phyloP scores from a whole-genome alignment of 2,888 invertebrate genomes.

The Ochropleura leucogaster region DNA sequence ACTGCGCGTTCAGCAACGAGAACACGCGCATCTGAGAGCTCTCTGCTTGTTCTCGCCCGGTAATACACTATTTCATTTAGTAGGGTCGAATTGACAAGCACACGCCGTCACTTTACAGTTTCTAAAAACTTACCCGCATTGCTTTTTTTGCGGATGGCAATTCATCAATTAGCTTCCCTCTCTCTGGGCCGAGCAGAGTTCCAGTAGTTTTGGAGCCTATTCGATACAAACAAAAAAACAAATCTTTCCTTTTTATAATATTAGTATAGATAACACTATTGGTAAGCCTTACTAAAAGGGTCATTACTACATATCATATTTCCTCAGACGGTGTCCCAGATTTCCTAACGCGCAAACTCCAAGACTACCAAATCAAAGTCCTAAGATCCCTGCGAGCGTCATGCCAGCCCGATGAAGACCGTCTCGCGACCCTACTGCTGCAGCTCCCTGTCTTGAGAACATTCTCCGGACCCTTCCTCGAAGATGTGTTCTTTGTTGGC shows the following conservation, averaged over 20 bases:
- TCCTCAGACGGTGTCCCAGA: slow-evolving; percentile 88
- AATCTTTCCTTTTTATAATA: too few species aligned
- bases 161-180: too few species aligned
- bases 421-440: slow-evolving; percentile 92
- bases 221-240: too few species aligned
- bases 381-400: slow-evolving; percentile 85
- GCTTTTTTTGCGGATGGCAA: too few species aligned
- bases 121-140: too few species aligned
- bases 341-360: slow-evolving; percentile 85
- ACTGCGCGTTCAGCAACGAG: slow-evolving; percentile 94
- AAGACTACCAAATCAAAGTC: slow-evolving; percentile 87
- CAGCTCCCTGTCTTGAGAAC: slow-evolving; percentile 93
- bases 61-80: slow-evolving; percentile 66
- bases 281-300: too few species aligned
- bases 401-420: slow-evolving; percentile 79
- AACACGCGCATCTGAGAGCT: slow-evolving; percentile 96
- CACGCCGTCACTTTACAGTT: too few species aligned
- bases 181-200: too few species aligned
- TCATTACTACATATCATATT: background rate
- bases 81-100: too few species aligned
- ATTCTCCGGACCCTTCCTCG: slow-evolving; percentile 94
- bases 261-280: too few species aligned
- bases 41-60: slow-evolving; percentile 96
- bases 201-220: too few species aligned
- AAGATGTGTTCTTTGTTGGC: slow-evolving; percentile 98